Conservation (phyloP, 2,888 invertebrate genomes). For the Lysandra coridon region DNA sequence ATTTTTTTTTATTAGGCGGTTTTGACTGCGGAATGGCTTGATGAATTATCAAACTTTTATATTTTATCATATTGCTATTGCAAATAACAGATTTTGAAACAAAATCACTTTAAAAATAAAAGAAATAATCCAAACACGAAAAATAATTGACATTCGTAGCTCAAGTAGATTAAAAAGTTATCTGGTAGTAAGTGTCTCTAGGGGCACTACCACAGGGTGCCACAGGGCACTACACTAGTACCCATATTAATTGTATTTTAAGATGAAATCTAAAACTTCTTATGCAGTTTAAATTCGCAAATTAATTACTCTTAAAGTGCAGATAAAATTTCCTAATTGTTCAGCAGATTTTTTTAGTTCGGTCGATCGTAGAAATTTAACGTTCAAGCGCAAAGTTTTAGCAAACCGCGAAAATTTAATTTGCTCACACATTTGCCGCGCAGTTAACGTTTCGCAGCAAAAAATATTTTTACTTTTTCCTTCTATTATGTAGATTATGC, state of each 20-base stretch:
- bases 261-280: too few species aligned
- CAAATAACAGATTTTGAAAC: too few species aligned
- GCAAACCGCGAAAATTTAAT: constrained; percentile 28
- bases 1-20: not conserved
- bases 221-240: too few species aligned
- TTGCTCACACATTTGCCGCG: constrained; percentile 26
- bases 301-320: not conserved
- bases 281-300: not conserved
- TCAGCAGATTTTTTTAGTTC: constrained; percentile 14
- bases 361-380: not conserved
- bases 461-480: constrained; percentile 24
- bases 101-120: too few species aligned
- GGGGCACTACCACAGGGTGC: too few species aligned
- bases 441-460: constrained; percentile 20
- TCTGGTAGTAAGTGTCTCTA: too few species aligned
- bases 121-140: too few species aligned
- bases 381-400: constrained; percentile 17
- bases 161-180: too few species aligned
- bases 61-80: not conserved
- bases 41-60: not conserved
- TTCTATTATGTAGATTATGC: constrained; percentile 19
- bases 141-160: too few species aligned
- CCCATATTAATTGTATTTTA: too few species aligned
- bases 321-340: not conserved
- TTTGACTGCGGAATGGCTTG: not conserved